Evolutionary conservation across 2,113 vertebrate genomes (phyloP).

Genomic region (Calyptommatus sinebrachiatus): DNA sequence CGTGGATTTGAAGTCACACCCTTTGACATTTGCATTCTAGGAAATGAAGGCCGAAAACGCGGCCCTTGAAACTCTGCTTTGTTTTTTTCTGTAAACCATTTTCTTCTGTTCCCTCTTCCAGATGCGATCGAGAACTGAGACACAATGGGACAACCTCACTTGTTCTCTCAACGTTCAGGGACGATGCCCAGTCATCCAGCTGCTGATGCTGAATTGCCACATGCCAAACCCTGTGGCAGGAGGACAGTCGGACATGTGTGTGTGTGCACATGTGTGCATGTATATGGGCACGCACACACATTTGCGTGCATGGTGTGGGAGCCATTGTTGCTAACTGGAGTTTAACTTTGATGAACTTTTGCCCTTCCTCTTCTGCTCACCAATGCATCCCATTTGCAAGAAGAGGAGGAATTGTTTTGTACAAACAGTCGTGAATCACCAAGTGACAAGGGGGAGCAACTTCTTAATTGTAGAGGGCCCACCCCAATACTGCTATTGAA

Average conservation of each 20-base stretch:
- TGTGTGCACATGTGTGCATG: slow-evolving; percentile 10
- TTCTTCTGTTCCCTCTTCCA: not conserved
- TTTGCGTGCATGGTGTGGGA: slow-evolving; percentile 11
- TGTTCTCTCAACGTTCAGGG: not conserved
- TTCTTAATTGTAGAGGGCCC: not conserved
- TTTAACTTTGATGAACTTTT: not conserved
- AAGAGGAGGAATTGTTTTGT: slow-evolving; percentile 16
- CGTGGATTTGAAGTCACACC: too few species aligned
- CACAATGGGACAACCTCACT: not conserved
- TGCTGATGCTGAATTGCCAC: not conserved
- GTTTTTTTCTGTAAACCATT: too few species aligned
- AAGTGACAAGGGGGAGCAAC: not conserved
- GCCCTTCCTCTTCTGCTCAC: not conserved
- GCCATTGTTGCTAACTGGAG: not conserved
- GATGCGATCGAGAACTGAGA: slow-evolving; percentile 32
- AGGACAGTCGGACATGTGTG: slow-evolving; percentile 7
- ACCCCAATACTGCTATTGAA: slow-evolving; percentile 24
- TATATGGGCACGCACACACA: not conserved
- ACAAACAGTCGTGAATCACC: not conserved
- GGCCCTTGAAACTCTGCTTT: too few species aligned
- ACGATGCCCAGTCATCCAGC: slow-evolving; percentile 4
- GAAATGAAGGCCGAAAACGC: too few species aligned
- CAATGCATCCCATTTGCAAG: not conserved
- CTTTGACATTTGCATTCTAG: too few species aligned
- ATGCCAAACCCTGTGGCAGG: not conserved